Conservation (phyloP, 1,140 invertebrate genomes). For the Nephotettix cincticeps region DNA sequence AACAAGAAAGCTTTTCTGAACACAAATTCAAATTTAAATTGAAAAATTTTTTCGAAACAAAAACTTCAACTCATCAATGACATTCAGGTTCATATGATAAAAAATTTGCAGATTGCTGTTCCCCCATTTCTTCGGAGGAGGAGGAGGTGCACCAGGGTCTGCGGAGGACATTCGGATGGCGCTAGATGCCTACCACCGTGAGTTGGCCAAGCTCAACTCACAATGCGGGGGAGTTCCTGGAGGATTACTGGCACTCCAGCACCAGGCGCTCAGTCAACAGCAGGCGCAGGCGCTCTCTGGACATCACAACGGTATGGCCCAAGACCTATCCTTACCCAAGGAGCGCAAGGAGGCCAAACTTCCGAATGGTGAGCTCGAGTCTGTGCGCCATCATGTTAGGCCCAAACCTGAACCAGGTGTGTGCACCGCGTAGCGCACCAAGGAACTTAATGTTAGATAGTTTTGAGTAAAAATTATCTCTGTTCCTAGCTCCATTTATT, state of each 20-base stretch:
- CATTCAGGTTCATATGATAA: too few species aligned
- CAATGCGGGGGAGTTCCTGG: constrained; percentile 13
- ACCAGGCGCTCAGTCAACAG: constrained; percentile 60
- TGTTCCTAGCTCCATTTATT: too few species aligned
- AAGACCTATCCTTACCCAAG: constrained; percentile 84
- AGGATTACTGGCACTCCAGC: constrained; percentile 68
- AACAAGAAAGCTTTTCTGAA: too few species aligned
- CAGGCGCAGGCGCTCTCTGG: constrained; percentile 48
- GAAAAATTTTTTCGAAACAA: too few species aligned
- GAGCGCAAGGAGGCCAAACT: constrained; percentile 59
- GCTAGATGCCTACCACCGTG: constrained; percentile 87
- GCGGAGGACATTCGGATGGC: constrained; percentile 87
- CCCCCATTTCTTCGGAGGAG: constrained; percentile 71
- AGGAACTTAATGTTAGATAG: too few species aligned
- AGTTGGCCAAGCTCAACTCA: constrained; percentile 79
- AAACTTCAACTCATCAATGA: too few species aligned
- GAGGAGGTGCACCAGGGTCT: constrained; percentile 59
- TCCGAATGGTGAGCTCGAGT: constrained; percentile 32
- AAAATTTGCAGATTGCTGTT: constrained; percentile 72
- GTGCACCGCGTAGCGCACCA: too few species aligned
- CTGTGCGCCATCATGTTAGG: constrained; percentile 61
- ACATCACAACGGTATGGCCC: constrained; percentile 67
- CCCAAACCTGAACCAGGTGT: constrained; percentile 72
- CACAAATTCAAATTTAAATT: too few species aligned
- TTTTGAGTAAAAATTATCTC: too few species aligned